Base-by-base conservation (phyloP, 2,888 invertebrate genomes). In the Antheraea assamensis region DNA sequence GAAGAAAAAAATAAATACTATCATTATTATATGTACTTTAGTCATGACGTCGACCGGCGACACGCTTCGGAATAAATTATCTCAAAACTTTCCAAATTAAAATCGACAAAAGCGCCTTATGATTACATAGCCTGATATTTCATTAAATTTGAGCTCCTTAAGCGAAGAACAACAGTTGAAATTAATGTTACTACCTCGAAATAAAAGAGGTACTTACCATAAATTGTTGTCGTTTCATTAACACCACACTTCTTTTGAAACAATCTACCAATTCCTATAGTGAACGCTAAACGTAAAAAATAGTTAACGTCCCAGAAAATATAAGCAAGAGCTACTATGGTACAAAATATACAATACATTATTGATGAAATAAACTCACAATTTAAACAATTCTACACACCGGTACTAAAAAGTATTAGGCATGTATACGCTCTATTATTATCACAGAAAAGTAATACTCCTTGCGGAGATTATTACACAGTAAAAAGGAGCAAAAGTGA, bases 281-380 rank as follows among this genome's bases (percentile, higher is more conserved):
- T 97, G 78, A 96, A 96, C n/a, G 95, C 91, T 74, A 96, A 95
- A 79, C 97, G 95, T 42, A 97, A 85, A 82, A 97, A 98, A 82
- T 98, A 98, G 85, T 97, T 97, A 3, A 97, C 97, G 88, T 98
- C 98, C 93, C 97, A 97, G 74, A 96, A 95, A 27, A 97, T 89
- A 84, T 97, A 97, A 52, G 97, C 88, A 52, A 97, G 85, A 17
- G 95, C 92, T 74, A 96, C 81, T 47, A 93, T 78, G 1, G 89
- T 83, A 64, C 86, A 87, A 77, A 92, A 79, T 68, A 91, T 79
- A 81, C 92, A 92, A 79, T 86, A 92, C 94, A 94, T 94, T 80
- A 77, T 85, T 0, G 17, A 24, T 13, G 42, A 71, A 70, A 68
- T 55, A n/a, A 47, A 7, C 68, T 17, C 66, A 68, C 72, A 31